phyloP scores from a whole-genome alignment of 1,140 invertebrate genomes.

The Macrotrachela quadricornifera region DNA sequence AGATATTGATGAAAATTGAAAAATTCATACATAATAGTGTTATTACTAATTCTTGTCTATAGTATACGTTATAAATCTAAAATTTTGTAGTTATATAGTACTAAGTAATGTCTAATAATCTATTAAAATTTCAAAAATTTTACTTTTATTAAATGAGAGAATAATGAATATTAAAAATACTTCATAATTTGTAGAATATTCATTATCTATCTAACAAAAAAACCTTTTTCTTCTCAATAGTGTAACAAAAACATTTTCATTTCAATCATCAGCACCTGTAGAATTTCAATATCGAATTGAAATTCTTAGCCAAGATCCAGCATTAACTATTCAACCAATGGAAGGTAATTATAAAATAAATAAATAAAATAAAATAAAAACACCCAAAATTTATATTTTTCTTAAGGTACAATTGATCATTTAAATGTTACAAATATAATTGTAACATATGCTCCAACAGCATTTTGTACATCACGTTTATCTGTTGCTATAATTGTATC shows the following conservation, averaged over 20 bases:
- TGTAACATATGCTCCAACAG: constrained; percentile 25
- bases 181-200: too few species aligned
- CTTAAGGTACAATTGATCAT: constrained; percentile 23
- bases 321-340: constrained; percentile 24
- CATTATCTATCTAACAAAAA: constrained; percentile 13
- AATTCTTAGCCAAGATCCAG: constrained; percentile 20
- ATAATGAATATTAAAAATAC: too few species aligned
- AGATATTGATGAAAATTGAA: too few species aligned
- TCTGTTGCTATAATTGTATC: constrained; percentile 23
- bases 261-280: constrained; percentile 23
- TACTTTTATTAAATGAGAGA: too few species aligned
- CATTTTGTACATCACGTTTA: constrained; percentile 24
- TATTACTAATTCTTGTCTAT: too few species aligned
- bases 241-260: constrained; percentile 14
- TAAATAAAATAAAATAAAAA: background rate
- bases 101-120: too few species aligned
- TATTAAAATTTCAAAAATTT: too few species aligned
- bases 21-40: too few species aligned
- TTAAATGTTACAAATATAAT: constrained; percentile 17
- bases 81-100: too few species aligned
- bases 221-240: background rate
- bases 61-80: too few species aligned
- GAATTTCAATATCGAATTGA: constrained; percentile 28
- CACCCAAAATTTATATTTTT: constrained; percentile 10
- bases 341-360: constrained; percentile 14